Evolutionary conservation across 2,888 invertebrate species (phyloP).

Genomic region (Pseudococcus longispinus): DNA sequence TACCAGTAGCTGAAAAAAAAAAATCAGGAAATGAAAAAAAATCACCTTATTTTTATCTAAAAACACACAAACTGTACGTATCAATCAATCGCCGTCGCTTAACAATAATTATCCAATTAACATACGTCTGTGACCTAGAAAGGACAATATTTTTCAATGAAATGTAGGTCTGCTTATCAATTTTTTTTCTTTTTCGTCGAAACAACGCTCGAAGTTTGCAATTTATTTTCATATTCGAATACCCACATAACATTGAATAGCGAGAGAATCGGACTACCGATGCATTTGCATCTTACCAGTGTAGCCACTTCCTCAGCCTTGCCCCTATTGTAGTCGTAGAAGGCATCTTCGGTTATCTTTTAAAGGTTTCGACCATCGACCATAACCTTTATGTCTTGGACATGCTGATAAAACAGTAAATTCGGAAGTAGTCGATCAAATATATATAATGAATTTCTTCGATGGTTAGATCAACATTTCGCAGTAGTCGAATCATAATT

Average conservation of each 20-base stretch:
- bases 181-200: slow-evolving; percentile 13
- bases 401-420: slow-evolving; percentile 41
- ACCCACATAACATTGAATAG: slow-evolving; percentile 56
- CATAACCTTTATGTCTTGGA: slow-evolving; percentile 51
- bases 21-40: background rate
- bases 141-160: slow-evolving; percentile 46
- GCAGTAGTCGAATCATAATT: slow-evolving; percentile 12
- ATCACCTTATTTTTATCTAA: background rate
- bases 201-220: background rate
- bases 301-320: slow-evolving; percentile 55
- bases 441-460: slow-evolving; percentile 16
- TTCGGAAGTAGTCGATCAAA: slow-evolving; percentile 39
- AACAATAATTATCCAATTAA: slow-evolving; percentile 25
- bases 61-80: background rate
- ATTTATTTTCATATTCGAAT: slow-evolving; percentile 53
- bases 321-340: slow-evolving; percentile 32
- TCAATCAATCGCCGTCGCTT: background rate
- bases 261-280: background rate
- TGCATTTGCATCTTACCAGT: slow-evolving; percentile 53
- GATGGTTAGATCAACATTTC: background rate
- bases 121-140: slow-evolving; percentile 49
- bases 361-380: slow-evolving; percentile 55
- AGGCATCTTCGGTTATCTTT: slow-evolving; percentile 43
- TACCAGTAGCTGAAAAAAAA: no score
- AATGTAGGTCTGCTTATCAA: slow-evolving; percentile 54